Percentiles rank a stretch among this genome's conserved stretches.
These are phyloP conservation scores for Erebia aethiops DNA, from an alignment of 2,888 invertebrate species.

Conservation along the genomic window DNA sequence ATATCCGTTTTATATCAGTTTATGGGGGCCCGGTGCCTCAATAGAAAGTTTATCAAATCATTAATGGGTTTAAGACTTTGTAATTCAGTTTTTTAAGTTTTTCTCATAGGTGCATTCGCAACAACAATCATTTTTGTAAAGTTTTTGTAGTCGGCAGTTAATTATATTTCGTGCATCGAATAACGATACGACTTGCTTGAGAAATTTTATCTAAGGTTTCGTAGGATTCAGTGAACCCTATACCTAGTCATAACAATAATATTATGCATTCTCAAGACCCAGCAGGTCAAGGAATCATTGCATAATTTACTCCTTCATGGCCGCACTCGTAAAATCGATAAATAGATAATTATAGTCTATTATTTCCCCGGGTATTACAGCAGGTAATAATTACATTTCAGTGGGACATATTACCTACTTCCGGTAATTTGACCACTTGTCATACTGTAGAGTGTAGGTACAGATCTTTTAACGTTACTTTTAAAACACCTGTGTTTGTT, in stretches of 20 bases:
- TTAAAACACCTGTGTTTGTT: neutral
- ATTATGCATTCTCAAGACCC: neutral
- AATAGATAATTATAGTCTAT: neutral
- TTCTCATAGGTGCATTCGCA: neutral
- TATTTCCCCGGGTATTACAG: slow-evolving; percentile 5
- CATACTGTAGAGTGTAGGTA: slow-evolving; percentile 23
- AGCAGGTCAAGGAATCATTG: neutral
- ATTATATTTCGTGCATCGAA: no score
- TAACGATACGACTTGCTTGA: no score
- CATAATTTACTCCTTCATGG: neutral
- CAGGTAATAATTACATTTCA: slow-evolving; percentile 19
- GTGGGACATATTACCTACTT: slow-evolving; percentile 46
- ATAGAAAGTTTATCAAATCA: slow-evolving; percentile 3
- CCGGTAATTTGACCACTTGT: slow-evolving; percentile 66
- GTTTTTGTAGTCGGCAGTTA: neutral
- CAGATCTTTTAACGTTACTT: neutral
- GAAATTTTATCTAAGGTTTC: no score
- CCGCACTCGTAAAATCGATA: neutral
- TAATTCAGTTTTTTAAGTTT: neutral
- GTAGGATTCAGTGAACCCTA: no score
- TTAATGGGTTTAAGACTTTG: neutral
- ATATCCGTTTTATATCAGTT: slow-evolving; percentile 29
- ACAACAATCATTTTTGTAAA: no score
- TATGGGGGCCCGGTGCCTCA: slow-evolving; percentile 22
- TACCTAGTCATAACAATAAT: neutral